phyloP scores from a whole-genome alignment of 2,888 invertebrate genomes.

The Amiota minor region DNA sequence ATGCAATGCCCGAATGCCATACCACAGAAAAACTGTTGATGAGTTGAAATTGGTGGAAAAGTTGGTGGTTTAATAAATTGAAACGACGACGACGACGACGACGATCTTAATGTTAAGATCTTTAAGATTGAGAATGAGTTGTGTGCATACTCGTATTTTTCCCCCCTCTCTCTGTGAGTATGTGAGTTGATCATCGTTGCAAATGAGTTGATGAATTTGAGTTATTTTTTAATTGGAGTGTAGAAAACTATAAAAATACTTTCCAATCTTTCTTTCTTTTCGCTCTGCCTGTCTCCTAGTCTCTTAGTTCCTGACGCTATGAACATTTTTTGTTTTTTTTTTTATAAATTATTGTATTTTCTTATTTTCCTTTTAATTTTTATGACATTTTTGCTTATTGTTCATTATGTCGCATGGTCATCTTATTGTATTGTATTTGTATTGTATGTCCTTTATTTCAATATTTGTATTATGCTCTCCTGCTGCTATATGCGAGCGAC shows the following conservation, averaged over 20 bases:
- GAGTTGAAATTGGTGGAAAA: constrained; percentile 2
- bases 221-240: constrained; percentile 33
- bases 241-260: constrained; percentile 3
- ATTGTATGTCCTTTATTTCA: constrained; percentile 10
- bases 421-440: constrained; percentile 46
- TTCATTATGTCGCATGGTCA: constrained; percentile 47
- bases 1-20: background rate
- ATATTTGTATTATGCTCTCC: constrained; percentile 32
- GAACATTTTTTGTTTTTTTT: constrained; percentile 14
- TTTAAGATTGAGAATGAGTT: background rate
- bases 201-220: constrained; percentile 16
- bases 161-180: too few species aligned
- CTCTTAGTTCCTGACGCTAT: background rate
- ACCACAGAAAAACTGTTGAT: background rate
- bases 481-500: constrained; percentile 43
- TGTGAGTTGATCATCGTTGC: background rate
- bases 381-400: constrained; percentile 20
- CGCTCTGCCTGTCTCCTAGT: background rate
- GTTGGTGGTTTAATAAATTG: background rate
- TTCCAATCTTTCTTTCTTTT: background rate
- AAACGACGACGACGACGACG: background rate
- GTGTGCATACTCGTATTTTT: background rate
- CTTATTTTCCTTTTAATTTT: constrained; percentile 16
- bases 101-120: background rate
- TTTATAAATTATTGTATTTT: constrained; percentile 16